phyloP scores from a whole-genome alignment of 2,888 invertebrate species.

The Arge pagana region DNA sequence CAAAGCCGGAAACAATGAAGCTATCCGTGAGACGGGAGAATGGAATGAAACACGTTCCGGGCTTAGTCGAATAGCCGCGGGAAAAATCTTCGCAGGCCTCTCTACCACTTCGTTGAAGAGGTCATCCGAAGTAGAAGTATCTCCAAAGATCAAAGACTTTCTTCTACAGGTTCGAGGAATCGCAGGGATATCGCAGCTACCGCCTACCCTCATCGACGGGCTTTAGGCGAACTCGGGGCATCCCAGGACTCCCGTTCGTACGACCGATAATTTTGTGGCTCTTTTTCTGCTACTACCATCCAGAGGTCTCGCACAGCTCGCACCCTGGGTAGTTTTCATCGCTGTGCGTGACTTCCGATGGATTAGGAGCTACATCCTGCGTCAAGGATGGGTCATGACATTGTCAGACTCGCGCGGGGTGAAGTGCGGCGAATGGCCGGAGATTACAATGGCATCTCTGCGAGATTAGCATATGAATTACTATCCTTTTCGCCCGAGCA shows the following conservation, averaged over 20 bases:
- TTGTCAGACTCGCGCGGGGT: no score
- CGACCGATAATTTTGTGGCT: no score
- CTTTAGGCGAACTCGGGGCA: no score
- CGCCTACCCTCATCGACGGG: no score
- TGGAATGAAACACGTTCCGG: slow-evolving; percentile 19
- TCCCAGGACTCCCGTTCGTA: no score
- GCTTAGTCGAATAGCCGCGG: slow-evolving; percentile 5
- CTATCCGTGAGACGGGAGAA: slow-evolving; percentile 28
- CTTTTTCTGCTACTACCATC: no score
- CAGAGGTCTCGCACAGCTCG: no score
- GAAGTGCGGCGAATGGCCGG: slow-evolving; percentile 51
- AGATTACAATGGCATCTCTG: slow-evolving; percentile 59
- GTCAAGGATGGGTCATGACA: slow-evolving; percentile 55
- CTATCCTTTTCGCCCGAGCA: slow-evolving; percentile 42
- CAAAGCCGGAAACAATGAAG: slow-evolving; percentile 43
- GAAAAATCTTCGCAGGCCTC: slow-evolving; percentile 15
- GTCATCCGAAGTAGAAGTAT: slow-evolving; percentile 5
- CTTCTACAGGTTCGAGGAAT: no score
- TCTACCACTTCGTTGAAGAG: slow-evolving; percentile 13
- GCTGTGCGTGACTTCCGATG: no score
- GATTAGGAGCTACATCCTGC: no score
- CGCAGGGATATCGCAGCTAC: no score
- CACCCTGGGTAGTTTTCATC: no score
- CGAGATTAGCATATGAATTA: slow-evolving; percentile 59
- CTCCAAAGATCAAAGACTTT: slow-evolving; percentile 4